phyloP scores from a whole-genome alignment of 2,888 invertebrate species.

The Cremastinae sp. region DNA sequence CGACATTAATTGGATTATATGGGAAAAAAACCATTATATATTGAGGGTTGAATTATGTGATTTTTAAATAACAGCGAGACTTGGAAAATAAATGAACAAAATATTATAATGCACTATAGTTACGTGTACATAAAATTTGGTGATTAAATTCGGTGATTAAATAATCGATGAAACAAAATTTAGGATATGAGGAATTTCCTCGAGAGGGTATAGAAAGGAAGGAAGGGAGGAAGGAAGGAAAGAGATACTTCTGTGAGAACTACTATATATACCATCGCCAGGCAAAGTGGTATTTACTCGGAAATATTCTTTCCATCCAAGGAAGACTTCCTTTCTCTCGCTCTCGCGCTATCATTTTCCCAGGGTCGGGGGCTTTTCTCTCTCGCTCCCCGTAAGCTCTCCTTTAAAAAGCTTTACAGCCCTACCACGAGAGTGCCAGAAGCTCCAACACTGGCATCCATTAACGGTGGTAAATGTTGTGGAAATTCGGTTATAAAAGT shows the following conservation, averaged over 20 bases:
- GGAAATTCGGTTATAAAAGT: constrained; percentile 69
- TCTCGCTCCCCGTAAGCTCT: constrained; percentile 40
- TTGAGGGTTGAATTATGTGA: no score
- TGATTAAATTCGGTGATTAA: neutral
- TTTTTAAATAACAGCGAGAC: no score
- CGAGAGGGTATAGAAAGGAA: neutral
- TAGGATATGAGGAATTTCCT: no score
- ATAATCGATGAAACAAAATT: neutral
- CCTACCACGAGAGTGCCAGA: constrained; percentile 48
- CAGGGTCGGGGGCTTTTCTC: constrained; percentile 19
- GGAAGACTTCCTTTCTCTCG: constrained; percentile 44
- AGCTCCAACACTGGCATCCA: constrained; percentile 61
- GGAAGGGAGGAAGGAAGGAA: constrained; percentile 11
- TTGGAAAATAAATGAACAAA: no score
- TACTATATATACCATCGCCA: constrained; percentile 20
- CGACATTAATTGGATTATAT: no score
- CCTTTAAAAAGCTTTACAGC: constrained; percentile 57
- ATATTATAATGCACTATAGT: no score
- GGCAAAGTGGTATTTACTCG: constrained; percentile 47
- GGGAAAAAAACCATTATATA: no score
- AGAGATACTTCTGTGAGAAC: constrained; percentile 17
- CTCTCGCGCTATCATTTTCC: constrained; percentile 39
- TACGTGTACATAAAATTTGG: no score
- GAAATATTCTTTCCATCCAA: constrained; percentile 26
- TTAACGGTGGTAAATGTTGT: constrained; percentile 69